Percentiles rank a stretch among this genome's conserved stretches.
phyloP scores from a whole-genome alignment of 2,113 vertebrate species.

The Ginglymostoma cirratum region DNA sequence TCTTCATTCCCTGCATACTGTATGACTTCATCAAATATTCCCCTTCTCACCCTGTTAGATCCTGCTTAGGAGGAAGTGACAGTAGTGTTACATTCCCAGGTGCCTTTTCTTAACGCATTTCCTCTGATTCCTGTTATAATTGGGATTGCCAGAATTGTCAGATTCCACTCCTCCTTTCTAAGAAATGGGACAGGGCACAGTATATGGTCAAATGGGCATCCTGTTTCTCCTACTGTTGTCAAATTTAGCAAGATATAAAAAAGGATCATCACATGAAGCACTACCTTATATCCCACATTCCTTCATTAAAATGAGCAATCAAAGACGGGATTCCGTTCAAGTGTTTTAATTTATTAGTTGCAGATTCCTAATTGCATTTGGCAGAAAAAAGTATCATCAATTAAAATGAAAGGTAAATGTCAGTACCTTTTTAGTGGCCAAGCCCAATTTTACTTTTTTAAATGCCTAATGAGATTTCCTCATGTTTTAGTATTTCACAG shows the following conservation, averaged over 20 bases:
- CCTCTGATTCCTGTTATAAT: not conserved
- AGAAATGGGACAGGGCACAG: not conserved
- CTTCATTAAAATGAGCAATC: not conserved
- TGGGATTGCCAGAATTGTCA: not conserved
- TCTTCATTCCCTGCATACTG: not conserved
- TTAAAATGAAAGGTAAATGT: constrained; percentile 17
- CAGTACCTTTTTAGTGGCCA: not conserved
- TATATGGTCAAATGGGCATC: not conserved
- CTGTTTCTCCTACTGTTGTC: not conserved
- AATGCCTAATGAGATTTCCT: constrained; percentile 2
- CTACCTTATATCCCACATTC: not conserved
- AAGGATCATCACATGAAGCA: not conserved
- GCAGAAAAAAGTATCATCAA: not conserved
- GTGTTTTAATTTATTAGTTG: not conserved
- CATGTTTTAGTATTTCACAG: constrained; percentile 16
- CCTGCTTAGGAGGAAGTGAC: not conserved
- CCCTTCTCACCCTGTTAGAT: not conserved
- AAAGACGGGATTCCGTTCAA: not conserved
- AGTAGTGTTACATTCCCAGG: not conserved
- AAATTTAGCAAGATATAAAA: not conserved
- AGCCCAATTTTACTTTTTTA: not conserved
- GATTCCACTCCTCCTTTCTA: not conserved
- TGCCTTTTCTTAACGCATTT: not conserved
- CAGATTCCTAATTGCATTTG: not conserved
- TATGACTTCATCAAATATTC: not conserved